Conservation (phyloP, 2,888 invertebrate genomes). For the Eupsilia transversa region DNA sequence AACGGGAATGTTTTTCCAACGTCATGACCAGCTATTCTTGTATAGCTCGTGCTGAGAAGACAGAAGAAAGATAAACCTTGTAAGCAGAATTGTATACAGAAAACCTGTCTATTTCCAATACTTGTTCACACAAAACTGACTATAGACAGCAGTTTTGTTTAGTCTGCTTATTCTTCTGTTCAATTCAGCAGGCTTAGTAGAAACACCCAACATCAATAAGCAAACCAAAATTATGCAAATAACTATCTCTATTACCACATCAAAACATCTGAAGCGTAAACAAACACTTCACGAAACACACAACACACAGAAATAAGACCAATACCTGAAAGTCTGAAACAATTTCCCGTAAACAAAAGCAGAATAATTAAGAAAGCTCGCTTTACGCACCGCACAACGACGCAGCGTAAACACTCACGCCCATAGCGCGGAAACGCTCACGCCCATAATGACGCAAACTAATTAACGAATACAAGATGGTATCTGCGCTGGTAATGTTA, state of each 20-base stretch:
- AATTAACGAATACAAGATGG: slow-evolving; percentile 75
- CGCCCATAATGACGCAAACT: slow-evolving; percentile 76
- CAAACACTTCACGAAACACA: slow-evolving; percentile 7
- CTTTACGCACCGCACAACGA: slow-evolving; percentile 63
- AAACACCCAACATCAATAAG: background rate
- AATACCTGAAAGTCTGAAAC: slow-evolving; percentile 53
- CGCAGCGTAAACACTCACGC: slow-evolving; percentile 65
- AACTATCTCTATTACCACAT: slow-evolving; percentile 20
- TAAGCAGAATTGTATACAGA: background rate
- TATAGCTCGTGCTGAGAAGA: background rate
- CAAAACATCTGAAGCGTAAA: background rate
- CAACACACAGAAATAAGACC: slow-evolving; percentile 50
- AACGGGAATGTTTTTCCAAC: background rate
- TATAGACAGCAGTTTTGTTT: background rate
- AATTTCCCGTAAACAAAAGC: slow-evolving; percentile 65
- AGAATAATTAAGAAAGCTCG: slow-evolving; percentile 67
- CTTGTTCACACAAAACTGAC: background rate
- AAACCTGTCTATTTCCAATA: background rate
- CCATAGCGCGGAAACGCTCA: slow-evolving; percentile 66
- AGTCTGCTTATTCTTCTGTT: background rate
- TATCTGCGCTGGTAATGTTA: slow-evolving; percentile 73
- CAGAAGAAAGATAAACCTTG: background rate
- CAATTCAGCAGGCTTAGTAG: too few species aligned
- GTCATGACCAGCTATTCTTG: background rate
- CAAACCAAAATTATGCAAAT: background rate